Evolutionary conservation across 2,797 vertebrate genomes (phyloP).

Genomic region (Anabacerthia variegaticeps): DNA sequence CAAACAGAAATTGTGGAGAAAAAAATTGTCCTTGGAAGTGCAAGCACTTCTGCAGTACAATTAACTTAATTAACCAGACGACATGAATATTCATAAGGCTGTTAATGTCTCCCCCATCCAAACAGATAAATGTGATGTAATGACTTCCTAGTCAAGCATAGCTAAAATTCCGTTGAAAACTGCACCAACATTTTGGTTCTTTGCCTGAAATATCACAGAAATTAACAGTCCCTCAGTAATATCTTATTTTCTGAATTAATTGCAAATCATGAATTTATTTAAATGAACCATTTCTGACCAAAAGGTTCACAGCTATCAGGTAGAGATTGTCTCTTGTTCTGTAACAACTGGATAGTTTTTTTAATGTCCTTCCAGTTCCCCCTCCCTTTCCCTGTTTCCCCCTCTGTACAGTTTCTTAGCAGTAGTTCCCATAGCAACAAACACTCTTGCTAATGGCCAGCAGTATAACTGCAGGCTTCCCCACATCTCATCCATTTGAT

Average conservation of each 20-base stretch:
- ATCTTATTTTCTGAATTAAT: constrained; percentile 82
- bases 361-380: constrained; percentile 62
- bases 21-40: constrained; percentile 85
- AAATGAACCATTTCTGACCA: constrained; percentile 47
- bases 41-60: constrained; percentile 89
- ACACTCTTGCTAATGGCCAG: constrained; percentile 73
- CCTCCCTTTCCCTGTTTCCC: constrained; percentile 51
- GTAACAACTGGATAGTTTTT: constrained; percentile 69
- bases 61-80: constrained; percentile 93
- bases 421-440: constrained; percentile 80
- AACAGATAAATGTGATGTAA: constrained; percentile 90
- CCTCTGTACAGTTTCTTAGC: constrained; percentile 66
- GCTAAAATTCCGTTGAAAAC: constrained; percentile 86
- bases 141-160: constrained; percentile 90
- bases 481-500: constrained; percentile 65
- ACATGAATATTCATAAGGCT: constrained; percentile 92
- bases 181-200: constrained; percentile 80
- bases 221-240: constrained; percentile 79
- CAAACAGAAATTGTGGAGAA: constrained; percentile 62
- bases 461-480: constrained; percentile 71
- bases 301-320: constrained; percentile 55
- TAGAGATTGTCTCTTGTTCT: constrained; percentile 64
- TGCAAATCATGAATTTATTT: constrained; percentile 76
- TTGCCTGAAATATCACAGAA: constrained; percentile 84
- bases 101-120: constrained; percentile 90